These are phyloP conservation scores for Antennarius striatus DNA, from an alignment of 2,113 vertebrate species.

Conservation along the genomic window DNA sequence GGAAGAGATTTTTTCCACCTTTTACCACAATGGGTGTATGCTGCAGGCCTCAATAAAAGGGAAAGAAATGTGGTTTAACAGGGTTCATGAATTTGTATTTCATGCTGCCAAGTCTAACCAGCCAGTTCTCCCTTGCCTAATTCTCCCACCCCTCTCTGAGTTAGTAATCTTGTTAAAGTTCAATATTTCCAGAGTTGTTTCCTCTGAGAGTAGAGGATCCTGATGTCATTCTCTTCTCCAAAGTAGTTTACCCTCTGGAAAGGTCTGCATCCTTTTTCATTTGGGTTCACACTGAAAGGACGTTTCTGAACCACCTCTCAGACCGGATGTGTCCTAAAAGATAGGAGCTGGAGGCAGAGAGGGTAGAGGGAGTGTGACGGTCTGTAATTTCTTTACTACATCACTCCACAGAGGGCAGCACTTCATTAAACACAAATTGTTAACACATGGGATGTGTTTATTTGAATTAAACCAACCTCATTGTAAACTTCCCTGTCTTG, in stretches of 20 bases:
- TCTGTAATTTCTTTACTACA: constrained; percentile 57
- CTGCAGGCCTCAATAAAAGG: constrained; percentile 78
- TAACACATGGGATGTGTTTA: constrained; percentile 73
- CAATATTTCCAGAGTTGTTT: constrained; percentile 66
- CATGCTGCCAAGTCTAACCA: constrained; percentile 72
- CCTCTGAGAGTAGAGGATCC: constrained; percentile 48
- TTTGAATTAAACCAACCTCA: constrained; percentile 61
- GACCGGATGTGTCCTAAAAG: constrained; percentile 17
- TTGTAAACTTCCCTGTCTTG: constrained; percentile 51
- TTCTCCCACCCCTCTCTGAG: constrained; percentile 33
- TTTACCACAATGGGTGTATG: constrained; percentile 58
- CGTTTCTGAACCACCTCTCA: constrained; percentile 31
- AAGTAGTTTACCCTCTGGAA: constrained; percentile 44
- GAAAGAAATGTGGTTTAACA: constrained; percentile 76
- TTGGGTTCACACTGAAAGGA: constrained; percentile 23
- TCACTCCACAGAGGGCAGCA: constrained; percentile 68
- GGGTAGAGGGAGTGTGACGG: constrained; percentile 9
- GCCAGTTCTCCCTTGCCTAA: constrained; percentile 58
- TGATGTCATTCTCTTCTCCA: constrained; percentile 59
- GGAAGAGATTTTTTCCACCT: constrained; percentile 47
- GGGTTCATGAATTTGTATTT: constrained; percentile 81
- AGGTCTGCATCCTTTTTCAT: constrained; percentile 37
- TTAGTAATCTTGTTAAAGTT: constrained; percentile 76
- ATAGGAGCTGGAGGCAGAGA: constrained; percentile 10
- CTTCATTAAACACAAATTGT: constrained; percentile 78